Conservation (phyloP, 2,113 vertebrate species). For the Abramis brama region DNA sequence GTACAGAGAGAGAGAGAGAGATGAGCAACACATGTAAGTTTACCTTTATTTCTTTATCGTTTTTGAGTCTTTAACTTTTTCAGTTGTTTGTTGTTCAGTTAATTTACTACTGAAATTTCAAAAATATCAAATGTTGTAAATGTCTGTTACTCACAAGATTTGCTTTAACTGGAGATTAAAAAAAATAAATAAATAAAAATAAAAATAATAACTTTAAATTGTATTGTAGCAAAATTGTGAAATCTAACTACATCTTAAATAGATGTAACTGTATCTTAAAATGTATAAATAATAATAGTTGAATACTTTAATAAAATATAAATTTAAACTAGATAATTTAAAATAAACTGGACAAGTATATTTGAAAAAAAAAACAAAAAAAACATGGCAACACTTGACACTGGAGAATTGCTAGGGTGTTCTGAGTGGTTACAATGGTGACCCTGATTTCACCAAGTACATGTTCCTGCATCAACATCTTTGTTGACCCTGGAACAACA, state of each 20-base stretch:
- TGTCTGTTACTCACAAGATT: background rate
- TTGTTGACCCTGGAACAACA: too few species aligned
- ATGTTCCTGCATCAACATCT: too few species aligned
- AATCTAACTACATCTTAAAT: background rate
- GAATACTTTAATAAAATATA: background rate
- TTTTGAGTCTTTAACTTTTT: background rate
- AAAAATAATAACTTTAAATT: background rate
- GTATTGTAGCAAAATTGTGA: background rate
- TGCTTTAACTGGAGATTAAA: background rate
- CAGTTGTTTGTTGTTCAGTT: background rate
- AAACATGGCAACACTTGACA: background rate
- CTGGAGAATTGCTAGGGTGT: background rate
- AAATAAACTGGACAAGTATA: background rate
- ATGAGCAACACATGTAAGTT: conserved; percentile 61
- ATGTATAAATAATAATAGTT: background rate
- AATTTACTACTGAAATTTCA: background rate
- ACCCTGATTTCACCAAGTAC: too few species aligned
- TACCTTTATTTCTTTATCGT: background rate
- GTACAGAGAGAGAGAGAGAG: background rate
- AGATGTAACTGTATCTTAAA: background rate
- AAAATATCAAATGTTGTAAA: background rate
- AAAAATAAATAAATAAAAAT: too few species aligned
- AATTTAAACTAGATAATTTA: background rate
- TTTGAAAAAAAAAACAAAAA: background rate
- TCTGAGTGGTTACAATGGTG: background rate